Conservation (phyloP, 2,888 invertebrate species). For the Erannis defoliaria region DNA sequence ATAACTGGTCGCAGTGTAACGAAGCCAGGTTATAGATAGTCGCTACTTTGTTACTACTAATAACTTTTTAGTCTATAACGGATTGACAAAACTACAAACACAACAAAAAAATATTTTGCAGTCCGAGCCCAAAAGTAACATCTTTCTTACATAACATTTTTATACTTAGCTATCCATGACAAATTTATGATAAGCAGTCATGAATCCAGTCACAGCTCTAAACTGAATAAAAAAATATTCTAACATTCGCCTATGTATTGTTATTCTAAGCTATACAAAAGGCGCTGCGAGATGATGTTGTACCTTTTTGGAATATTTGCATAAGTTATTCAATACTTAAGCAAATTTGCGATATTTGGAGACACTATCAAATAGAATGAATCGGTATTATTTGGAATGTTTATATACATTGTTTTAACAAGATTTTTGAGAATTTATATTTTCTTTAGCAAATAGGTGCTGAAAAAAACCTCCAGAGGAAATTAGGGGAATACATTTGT, state of each 20-base stretch:
- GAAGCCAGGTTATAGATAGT: no score
- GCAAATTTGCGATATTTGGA: constrained; percentile 10
- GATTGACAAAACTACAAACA: no score
- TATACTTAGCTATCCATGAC: constrained; percentile 5
- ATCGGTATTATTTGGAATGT: neutral
- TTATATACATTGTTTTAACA: no score
- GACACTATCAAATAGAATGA: constrained; percentile 1
- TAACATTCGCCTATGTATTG: constrained; percentile 20
- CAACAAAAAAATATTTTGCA: no score
- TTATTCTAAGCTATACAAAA: constrained; percentile 29
- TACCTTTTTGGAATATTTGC: constrained; percentile 36
- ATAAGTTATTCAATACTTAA: constrained; percentile 41
- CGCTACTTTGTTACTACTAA: no score
- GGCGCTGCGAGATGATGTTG: constrained; percentile 19
- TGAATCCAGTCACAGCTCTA: constrained; percentile 9
- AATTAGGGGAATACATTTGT: no score
- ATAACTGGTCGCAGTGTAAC: no score
- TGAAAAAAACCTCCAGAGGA: no score
- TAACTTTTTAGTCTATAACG: no score
- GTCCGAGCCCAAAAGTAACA: no score
- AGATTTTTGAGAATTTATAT: no score
- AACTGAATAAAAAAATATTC: constrained; percentile 30
- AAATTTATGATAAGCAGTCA: constrained; percentile 17
- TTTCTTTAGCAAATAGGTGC: neutral
- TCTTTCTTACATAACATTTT: constrained; percentile 11